A percentile compares a stretch with the other conserved stretches of the same genome.
Evolutionary conservation across 2,888 invertebrate species (phyloP).

Genomic region (Biston stratarius): DNA sequence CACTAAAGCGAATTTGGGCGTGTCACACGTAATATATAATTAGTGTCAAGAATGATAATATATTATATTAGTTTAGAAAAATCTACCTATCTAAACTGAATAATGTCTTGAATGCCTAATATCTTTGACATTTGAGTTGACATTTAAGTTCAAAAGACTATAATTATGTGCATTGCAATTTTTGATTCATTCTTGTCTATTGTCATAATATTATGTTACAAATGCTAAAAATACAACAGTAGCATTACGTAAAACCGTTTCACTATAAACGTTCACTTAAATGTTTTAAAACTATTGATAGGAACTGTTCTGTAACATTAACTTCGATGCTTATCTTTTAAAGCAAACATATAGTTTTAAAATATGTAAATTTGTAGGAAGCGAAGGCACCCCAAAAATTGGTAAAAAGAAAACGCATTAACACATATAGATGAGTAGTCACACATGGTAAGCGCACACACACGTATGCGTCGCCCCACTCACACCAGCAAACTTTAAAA

Average conservation of each 20-base stretch:
- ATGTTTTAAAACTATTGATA: constrained; percentile 22
- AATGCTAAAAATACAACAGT: background rate
- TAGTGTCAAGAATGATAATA: too few species aligned
- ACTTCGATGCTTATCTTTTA: constrained; percentile 29
- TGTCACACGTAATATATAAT: too few species aligned
- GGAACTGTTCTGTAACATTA: constrained; percentile 29
- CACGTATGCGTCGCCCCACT: constrained; percentile 54
- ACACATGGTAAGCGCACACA: constrained; percentile 70
- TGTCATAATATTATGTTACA: background rate
- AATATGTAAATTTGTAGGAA: constrained; percentile 47
- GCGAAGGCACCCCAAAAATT: constrained; percentile 76
- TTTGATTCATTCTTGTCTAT: too few species aligned
- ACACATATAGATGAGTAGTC: constrained; percentile 85
- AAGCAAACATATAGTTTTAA: constrained; percentile 34
- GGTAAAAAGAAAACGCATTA: constrained; percentile 87
- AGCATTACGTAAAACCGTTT: constrained; percentile 17
- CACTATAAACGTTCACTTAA: constrained; percentile 23
- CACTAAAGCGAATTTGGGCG: too few species aligned
- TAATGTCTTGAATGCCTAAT: background rate
- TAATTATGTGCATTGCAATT: background rate
- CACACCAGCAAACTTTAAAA: constrained; percentile 66
- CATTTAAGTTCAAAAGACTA: background rate
- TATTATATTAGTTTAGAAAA: too few species aligned
- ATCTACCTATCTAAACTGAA: too few species aligned
- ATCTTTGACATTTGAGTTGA: background rate